Conservation (phyloP, 2,113 vertebrate genomes). For the Theristicus caerulescens region DNA sequence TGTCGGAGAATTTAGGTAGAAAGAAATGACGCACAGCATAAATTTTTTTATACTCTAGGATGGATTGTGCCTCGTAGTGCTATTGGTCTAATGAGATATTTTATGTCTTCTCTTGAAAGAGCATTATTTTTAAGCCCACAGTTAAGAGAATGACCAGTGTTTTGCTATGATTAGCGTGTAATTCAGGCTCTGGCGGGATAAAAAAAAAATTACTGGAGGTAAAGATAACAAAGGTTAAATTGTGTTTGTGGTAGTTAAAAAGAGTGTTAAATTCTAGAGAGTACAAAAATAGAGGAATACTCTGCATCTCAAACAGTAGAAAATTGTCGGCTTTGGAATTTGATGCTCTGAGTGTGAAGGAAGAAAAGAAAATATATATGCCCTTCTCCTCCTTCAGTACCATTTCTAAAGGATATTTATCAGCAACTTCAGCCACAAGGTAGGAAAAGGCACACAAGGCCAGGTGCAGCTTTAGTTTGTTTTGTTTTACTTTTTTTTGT, state of each 20-base stretch:
- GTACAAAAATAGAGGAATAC: not conserved
- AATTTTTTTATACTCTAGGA: not conserved
- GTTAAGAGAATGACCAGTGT: not conserved
- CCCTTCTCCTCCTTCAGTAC: not conserved
- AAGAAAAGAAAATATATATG: constrained; percentile 55
- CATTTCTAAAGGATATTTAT: constrained; percentile 49
- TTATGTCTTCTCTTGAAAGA: constrained; percentile 13
- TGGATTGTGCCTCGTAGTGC: constrained; percentile 31
- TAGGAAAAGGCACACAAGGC: not conserved
- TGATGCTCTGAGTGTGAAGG: not conserved
- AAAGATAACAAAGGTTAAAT: constrained; percentile 25
- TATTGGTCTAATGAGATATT: constrained; percentile 42
- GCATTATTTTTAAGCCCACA: not conserved
- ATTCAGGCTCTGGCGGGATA: not conserved
- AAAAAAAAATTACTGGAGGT: not conserved
- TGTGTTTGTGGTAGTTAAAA: constrained; percentile 18
- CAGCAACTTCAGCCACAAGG: constrained; percentile 9
- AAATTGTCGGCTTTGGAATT: constrained; percentile 35
- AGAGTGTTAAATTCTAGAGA: not conserved
- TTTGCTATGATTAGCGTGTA: not conserved
- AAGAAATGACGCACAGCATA: not conserved
- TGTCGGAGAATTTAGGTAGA: not conserved
- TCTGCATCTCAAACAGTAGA: constrained; percentile 30
- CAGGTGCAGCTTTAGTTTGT: not conserved
- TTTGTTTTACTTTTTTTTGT: not conserved